phyloP scores from a whole-genome alignment of 2,113 vertebrate genomes.

The Misgurnus mizolepis region DNA sequence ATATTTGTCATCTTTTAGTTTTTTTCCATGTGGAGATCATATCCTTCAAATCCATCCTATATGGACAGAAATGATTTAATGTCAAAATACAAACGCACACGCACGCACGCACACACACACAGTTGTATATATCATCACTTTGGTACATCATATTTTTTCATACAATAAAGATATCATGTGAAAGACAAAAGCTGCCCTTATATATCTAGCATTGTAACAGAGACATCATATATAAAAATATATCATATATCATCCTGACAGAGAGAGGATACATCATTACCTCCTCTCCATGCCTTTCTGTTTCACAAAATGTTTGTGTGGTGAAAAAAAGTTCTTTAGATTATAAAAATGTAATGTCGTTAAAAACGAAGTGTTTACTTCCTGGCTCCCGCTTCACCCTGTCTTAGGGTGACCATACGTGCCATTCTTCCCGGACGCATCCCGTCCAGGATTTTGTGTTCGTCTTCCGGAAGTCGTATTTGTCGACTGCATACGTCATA shows the following conservation, averaged over 20 bases:
- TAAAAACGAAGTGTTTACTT: too few species aligned
- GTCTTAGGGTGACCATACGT: too few species aligned
- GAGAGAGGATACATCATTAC: slow-evolving; percentile 6
- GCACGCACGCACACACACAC: neutral
- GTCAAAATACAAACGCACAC: neutral
- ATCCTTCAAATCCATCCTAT: slow-evolving; percentile 3
- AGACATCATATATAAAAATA: slow-evolving; percentile 16
- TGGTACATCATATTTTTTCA: neutral
- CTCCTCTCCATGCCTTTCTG: neutral
- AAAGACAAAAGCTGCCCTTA: slow-evolving; percentile 2
- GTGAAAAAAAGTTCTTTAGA: too few species aligned
- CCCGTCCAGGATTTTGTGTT: too few species aligned
- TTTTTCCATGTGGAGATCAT: slow-evolving; percentile 5
- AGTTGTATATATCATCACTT: neutral
- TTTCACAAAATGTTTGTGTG: neutral
- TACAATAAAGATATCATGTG: slow-evolving; percentile 13
- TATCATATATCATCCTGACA: slow-evolving; percentile 27
- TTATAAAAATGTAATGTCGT: too few species aligned
- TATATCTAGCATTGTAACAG: neutral
- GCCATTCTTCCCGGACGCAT: too few species aligned
- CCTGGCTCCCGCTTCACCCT: too few species aligned
- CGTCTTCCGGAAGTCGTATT: too few species aligned
- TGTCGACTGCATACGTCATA: too few species aligned
- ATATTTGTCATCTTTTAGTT: slow-evolving; percentile 28
- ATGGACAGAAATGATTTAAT: slow-evolving; percentile 25